Evolutionary conservation across 2,797 vertebrate species (phyloP), one percentile per base, ranked within the genome.

Genomic region (Molossus molossus): DNA sequence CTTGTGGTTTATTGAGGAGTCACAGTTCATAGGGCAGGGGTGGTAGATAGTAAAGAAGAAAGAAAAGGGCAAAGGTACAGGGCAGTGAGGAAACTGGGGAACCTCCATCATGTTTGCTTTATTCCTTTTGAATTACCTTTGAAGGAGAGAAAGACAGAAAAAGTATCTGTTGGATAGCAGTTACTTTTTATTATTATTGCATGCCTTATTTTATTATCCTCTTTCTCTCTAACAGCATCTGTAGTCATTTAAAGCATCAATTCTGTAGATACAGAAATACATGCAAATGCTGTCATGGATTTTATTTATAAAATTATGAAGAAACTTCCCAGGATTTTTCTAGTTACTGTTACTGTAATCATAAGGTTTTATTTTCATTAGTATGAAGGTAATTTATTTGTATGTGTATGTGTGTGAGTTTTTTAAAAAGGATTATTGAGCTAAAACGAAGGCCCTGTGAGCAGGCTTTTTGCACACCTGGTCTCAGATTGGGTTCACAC

Each of bases 341-440:
- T 9, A 69, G 21, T 40, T 91, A 65, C 25, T 86, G 50, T 64
- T 81, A 45, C 57, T 79, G 3, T 86, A 65, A 77, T 64, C 50
- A 29, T 85, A 72, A 90, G 33, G 4, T 73, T 87, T 67, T 14
- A 48, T 27, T 91, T 94, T 91, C 21, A 50, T 60, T 60, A 69
- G 5, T 60, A 11, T 70, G 64, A 77, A 85, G 57, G 25, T 62
- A 62, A n/a, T 65, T 48, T 64, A 20, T 69, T 27, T 7, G 1
- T 92, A 15, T 64, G 9, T 86, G 21, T 90, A 25, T 75, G 53
- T 76, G 10, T 79, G 33, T 79, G 45, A 53, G 50, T 82, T 77
- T 92, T 95, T 87, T 86, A 12, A 93, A 65, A 90, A 73, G 11
- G 3, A 27, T 77, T 81, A n/a, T 87, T 93, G 37, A 91, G 87